phyloP scores from a whole-genome alignment of 2,113 vertebrate species.

The Phainopepla nitens region DNA sequence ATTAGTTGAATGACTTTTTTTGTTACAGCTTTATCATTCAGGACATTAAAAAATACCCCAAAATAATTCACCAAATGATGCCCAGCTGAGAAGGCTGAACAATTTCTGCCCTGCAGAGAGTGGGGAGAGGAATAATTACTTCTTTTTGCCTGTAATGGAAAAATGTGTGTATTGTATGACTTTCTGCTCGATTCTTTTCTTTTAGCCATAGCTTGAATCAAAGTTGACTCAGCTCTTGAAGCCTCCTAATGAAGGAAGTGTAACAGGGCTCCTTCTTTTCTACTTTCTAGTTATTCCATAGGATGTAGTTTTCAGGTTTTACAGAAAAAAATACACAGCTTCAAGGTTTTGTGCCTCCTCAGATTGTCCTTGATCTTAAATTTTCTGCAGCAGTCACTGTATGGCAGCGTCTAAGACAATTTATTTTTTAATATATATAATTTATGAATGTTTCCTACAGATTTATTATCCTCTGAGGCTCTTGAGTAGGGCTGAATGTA shows the following conservation, averaged over 20 bases:
- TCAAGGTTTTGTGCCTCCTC: neutral
- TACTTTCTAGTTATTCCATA: neutral
- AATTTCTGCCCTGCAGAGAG: neutral
- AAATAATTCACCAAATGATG: neutral
- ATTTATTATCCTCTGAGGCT: neutral
- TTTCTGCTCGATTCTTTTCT: neutral
- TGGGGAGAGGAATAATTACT: neutral
- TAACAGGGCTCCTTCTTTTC: neutral
- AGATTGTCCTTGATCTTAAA: neutral
- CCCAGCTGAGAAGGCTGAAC: neutral
- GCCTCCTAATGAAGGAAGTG: neutral
- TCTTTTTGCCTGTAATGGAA: neutral
- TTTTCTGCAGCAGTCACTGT: neutral
- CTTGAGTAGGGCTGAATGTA: neutral
- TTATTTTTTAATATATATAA: no score
- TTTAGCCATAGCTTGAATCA: neutral
- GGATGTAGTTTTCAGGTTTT: neutral
- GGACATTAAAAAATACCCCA: neutral
- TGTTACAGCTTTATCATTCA: neutral
- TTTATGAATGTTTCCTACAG: neutral
- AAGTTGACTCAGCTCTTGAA: neutral
- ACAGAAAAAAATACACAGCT: neutral
- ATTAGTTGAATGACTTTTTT: neutral
- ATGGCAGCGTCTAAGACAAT: neutral
- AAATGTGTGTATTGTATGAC: neutral